phyloP scores from a whole-genome alignment of 35 echinoderm and acorn worm genomes.

The Holothuria glaberrima region DNA sequence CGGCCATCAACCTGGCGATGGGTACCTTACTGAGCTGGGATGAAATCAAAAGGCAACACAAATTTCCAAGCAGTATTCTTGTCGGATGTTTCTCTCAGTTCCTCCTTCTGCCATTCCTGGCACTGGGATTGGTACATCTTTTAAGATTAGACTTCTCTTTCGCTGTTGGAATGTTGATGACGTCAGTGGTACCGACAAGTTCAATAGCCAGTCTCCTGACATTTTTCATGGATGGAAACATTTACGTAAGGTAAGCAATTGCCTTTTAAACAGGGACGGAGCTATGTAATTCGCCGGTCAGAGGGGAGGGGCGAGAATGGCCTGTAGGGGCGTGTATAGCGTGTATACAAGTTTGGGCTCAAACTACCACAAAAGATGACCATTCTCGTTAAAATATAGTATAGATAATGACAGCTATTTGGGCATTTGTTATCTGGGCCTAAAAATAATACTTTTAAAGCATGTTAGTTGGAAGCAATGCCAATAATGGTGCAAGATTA shows the following conservation, averaged over 20 bases:
- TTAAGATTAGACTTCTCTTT: slow-evolving; percentile 24
- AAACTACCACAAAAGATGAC: too few species aligned
- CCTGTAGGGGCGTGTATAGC: too few species aligned
- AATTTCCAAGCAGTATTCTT: slow-evolving; percentile 33
- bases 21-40: slow-evolving; percentile 30
- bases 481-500: too few species aligned
- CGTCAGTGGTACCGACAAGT: slow-evolving; percentile 37
- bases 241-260: slow-evolving; percentile 48
- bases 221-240: slow-evolving; percentile 61
- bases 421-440: too few species aligned
- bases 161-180: slow-evolving; percentile 59
- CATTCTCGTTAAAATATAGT: too few species aligned
- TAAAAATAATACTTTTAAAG: too few species aligned
- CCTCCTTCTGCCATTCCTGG: slow-evolving; percentile 17
- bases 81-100: slow-evolving; percentile 33
- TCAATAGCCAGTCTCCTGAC: slow-evolving; percentile 43
- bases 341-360: too few species aligned
- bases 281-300: too few species aligned
- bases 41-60: slow-evolving; percentile 39
- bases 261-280: too few species aligned
- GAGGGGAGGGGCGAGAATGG: too few species aligned
- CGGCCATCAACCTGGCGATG: slow-evolving; percentile 55
- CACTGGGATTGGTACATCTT: slow-evolving; percentile 3
- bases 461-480: too few species aligned
- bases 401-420: too few species aligned